Conservation (phyloP, 30 jellyfish, hydroid and myxozoan genomes). For the Pseudorhiza aurosa region DNA sequence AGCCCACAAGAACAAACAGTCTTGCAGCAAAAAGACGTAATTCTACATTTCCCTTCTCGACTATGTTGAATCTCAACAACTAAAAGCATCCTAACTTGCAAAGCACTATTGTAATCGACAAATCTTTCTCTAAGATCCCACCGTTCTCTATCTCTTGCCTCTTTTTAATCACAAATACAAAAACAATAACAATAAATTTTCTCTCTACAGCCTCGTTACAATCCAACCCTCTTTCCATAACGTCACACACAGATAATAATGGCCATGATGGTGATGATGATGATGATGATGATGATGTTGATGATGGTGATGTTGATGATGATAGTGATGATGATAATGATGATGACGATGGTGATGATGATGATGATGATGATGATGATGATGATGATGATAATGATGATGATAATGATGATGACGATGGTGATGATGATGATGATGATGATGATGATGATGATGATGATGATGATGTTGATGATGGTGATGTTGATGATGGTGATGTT, state of each 20-base stretch:
- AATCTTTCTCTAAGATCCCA: no score
- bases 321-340: conserved; percentile 9
- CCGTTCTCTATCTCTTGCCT: no score
- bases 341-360: conserved; percentile 18
- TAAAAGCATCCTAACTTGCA: no score
- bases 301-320: conserved; percentile 20
- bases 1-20: no score
- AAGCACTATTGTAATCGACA: no score
- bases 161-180: no score
- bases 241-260: not conserved
- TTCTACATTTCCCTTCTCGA: no score
- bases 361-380: conserved; percentile 18
- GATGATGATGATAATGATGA: conserved; percentile 12
- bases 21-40: no score
- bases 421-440: conserved; percentile 22
- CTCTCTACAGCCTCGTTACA: no score
- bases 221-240: no score
- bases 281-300: conserved; percentile 23
- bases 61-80: no score
- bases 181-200: no score
- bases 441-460: conserved; percentile 45
- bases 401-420: not conserved
- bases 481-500: conserved; percentile 36
- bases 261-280: conserved; percentile 11
- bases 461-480: conserved; percentile 45